Evolutionary conservation across 1,140 invertebrate genomes (phyloP), one percentile per base, ranked within the genome.

Genomic region (Tetragonula clypearis): DNA sequence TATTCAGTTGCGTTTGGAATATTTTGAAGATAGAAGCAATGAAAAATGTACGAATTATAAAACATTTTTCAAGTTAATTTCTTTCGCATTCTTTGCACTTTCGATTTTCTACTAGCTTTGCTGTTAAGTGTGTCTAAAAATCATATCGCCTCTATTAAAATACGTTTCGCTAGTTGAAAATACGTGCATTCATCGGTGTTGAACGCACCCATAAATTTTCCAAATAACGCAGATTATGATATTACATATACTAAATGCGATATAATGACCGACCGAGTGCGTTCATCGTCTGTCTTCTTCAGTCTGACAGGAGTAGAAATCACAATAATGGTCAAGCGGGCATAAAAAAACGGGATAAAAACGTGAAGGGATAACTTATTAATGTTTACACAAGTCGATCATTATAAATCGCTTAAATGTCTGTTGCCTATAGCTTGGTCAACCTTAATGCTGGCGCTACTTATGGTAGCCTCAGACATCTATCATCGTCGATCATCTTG

Each of bases 351-450:
- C n/a, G n/a, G n/a, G n/a, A n/a, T n/a, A n/a, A n/a, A 71, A 87
- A 77, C 56, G 56, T 53, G 68, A 60, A 62, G 60, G 66, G 2
- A 49, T 58, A 79, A 86, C 82, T 79, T 87, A 82, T 85, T 83
- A 76, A 62, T 60, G 79, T 90, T 86, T 84, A 66, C 71, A 55
- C 72, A 58, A 68, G 21, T 23, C 55, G 21, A 79, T 74, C 78
- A 87, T 88, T 85, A 88, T 72, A 87, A 80, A 85, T 85, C 71
- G 76, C 68, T 90, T 89, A 84, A 84, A 62, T 65, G 9, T 19
- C 17, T 19, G 19, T n/a, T 5, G 26, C 11, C 56, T 72, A 60
- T 49, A 66, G 17, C 68, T 55, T 9, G 41, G 62, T 85, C 69
- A 58, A 56, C 80, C 79, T 19, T 74, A 56, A 84, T 26, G 53